Base-by-base conservation (phyloP, 92 coral and sea anemone genomes). In the Pocillopora meandrina region DNA sequence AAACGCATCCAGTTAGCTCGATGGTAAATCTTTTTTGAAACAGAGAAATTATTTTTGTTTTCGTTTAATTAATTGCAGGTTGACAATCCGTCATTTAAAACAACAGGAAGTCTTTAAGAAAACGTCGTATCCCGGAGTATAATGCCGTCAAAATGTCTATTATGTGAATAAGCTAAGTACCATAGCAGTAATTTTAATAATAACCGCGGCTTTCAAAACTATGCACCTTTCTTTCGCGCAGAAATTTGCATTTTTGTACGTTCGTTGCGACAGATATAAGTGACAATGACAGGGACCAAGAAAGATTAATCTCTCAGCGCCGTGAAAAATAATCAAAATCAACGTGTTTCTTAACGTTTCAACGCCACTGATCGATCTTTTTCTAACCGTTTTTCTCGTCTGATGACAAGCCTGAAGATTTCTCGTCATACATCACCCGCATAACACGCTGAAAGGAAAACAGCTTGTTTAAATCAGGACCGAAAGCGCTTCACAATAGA, bases 241-340 rank as follows among this genome's bases (percentile, higher is more conserved):
- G 1, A 65, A 34, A 79, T 79, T 79, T 79, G 72, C 73, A 79
- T 79, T 69, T 70, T 70, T 49, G n/a, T 34, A 20, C 56, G 57
- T 5, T 55, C 52, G 52, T 42, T 42, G 52, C 52, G 52, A 42
- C 62, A 52, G 36, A 19, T 16, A 26, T 26, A 26, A 61, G 59
- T 14, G 79, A 57, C 79, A 75, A 19, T 74, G 78, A 5, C 57
- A 65, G 16, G 15, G 36, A 19, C 26, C 36, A 35, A 11, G 60
- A 12, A 65, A 49, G 26, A 20, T 65, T 21, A 16, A 36, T 79
- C 7, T 20, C n/a, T 49, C 14, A 1, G n/a, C 56, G 21, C 12
- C 61, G 36, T 10, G n/a, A 77, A 19, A 13, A 75, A 31, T 6
- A 10, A 23, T 3, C 42, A 31, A 36, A 31, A 13, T 1, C 36